Percentiles rank a stretch among this genome's conserved stretches.
Conservation (phyloP, 2,797 vertebrate genomes). For the Tachyglossus aculeatus region DNA sequence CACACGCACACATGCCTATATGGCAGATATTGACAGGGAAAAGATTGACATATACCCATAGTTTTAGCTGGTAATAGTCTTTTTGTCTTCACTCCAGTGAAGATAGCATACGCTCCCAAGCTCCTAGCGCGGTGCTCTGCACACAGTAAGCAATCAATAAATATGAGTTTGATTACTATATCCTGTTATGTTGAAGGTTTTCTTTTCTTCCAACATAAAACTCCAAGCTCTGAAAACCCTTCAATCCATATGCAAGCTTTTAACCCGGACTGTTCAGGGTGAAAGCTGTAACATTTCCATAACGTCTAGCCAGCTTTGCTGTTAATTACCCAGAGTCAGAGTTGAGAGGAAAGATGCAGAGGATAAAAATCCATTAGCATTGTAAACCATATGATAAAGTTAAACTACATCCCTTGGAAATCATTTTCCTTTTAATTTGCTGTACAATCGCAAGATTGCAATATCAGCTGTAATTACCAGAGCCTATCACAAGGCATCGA, state of each 20-base stretch:
- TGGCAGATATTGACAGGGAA: too few species aligned
- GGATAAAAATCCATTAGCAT: conserved; percentile 11
- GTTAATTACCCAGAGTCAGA: conserved; percentile 14
- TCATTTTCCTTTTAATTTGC: not conserved
- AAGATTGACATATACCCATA: too few species aligned
- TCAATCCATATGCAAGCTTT: not conserved
- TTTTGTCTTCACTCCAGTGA: too few species aligned
- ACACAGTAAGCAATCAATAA: too few species aligned
- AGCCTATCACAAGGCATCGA: not conserved
- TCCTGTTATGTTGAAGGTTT: not conserved
- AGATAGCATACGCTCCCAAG: too few species aligned
- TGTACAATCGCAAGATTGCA: not conserved
- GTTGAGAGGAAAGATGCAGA: not conserved
- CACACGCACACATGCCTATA: too few species aligned
- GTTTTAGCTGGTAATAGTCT: too few species aligned
- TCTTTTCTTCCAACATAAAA: not conserved
- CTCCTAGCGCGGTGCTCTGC: too few species aligned
- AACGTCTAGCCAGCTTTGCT: not conserved
- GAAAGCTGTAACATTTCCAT: not conserved
- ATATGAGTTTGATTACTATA: not conserved
- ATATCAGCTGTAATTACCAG: conserved; percentile 12
- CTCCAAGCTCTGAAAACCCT: not conserved
- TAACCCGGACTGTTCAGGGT: not conserved
- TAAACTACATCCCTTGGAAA: not conserved
- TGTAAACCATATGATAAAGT: conserved; percentile 13